Percentiles rank a stretch among this genome's conserved stretches.
phyloP scores from a whole-genome alignment of 2,888 invertebrate species.

The Caenorhabditis japonica region DNA sequence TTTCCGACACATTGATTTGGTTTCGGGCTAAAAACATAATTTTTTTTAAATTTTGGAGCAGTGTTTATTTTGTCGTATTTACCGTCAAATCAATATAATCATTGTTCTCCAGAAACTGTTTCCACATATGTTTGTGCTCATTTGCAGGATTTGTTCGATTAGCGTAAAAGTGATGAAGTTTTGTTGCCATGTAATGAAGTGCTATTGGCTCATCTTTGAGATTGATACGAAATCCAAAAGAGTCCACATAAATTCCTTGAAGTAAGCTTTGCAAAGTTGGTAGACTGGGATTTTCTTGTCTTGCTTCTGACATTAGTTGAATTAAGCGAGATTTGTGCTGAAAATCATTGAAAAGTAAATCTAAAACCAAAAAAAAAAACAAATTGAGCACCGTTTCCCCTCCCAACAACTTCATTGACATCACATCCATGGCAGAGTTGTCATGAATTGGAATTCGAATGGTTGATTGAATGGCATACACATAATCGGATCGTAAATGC shows the following conservation, averaged over 20 bases:
- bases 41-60: background rate
- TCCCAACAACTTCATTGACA: conserved; percentile 79
- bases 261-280: conserved; percentile 78
- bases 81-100: conserved; percentile 49
- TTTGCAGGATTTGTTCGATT: conserved; percentile 75
- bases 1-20: conserved; percentile 78
- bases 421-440: conserved; percentile 78
- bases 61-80: background rate
- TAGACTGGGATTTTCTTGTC: conserved; percentile 79
- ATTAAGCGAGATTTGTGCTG: conserved; percentile 79
- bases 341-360: conserved; percentile 22
- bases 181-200: conserved; percentile 80
- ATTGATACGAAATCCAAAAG: conserved; percentile 80
- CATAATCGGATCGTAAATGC: conserved; percentile 67
- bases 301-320: conserved; percentile 78
- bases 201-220: conserved; percentile 79
- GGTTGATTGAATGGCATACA: conserved; percentile 78
- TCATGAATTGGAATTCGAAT: conserved; percentile 79
- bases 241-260: conserved; percentile 79
- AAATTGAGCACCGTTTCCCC: conserved; percentile 78
- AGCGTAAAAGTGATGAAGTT: conserved; percentile 74
- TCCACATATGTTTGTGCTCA: conserved; percentile 78
- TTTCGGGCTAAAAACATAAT: conserved; percentile 78
- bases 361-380: background rate
- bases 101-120: conserved; percentile 76